Conservation (phyloP, 2,888 invertebrate species). For the Drosophila stalkeri region DNA sequence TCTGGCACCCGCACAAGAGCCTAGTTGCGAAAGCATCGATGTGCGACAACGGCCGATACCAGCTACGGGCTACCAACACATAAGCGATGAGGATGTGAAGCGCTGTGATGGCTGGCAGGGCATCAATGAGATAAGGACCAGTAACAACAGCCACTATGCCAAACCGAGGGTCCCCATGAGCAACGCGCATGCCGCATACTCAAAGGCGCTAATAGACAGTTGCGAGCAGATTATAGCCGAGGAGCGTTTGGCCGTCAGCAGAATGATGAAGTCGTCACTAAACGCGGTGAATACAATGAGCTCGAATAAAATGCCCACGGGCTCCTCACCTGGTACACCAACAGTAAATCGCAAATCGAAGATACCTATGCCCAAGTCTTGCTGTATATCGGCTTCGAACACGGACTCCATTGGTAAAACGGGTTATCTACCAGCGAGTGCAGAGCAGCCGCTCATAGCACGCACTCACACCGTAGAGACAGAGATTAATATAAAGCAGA, state of each 20-base stretch:
- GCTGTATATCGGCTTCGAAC: conserved; percentile 71
- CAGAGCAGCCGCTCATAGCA: conserved; percentile 77
- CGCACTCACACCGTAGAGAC: conserved; percentile 83
- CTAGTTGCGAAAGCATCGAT: conserved; percentile 67
- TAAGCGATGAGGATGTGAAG: conserved; percentile 63
- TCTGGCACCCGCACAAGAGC: conserved; percentile 67
- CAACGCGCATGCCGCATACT: conserved; percentile 77
- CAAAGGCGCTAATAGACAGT: conserved; percentile 79
- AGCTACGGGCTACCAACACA: conserved; percentile 66
- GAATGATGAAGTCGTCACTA: conserved; percentile 69
- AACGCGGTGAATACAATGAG: conserved; percentile 35
- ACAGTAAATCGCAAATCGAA: conserved; percentile 69
- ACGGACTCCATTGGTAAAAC: conserved; percentile 75
- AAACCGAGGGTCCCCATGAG: conserved; percentile 71
- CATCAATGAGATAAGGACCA: background rate
- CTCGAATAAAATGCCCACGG: conserved; percentile 6
- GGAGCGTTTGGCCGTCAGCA: conserved; percentile 75
- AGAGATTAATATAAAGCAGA: conserved; percentile 83
- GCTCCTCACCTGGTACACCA: conserved; percentile 66
- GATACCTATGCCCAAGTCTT: conserved; percentile 75
- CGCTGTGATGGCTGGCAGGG: conserved; percentile 55
- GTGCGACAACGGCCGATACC: conserved; percentile 60
- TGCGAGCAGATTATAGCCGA: conserved; percentile 82
- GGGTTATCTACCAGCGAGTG: conserved; percentile 48
- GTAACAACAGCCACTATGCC: conserved; percentile 34